phyloP scores from a whole-genome alignment of 2,888 invertebrate species.

The Lamproptera curius region DNA sequence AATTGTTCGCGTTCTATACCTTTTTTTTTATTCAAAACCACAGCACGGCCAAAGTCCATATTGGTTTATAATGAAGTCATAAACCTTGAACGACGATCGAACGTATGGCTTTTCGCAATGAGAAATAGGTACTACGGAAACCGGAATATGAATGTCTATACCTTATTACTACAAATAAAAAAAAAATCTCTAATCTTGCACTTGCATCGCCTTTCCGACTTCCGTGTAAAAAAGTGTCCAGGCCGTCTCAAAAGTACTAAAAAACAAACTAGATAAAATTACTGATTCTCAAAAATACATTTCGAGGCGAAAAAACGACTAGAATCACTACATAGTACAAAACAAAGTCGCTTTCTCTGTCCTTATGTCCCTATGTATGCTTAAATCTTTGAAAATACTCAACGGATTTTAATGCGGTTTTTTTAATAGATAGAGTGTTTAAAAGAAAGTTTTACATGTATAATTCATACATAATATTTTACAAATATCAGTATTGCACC shows the following conservation, averaged over 20 bases:
- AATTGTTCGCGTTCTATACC: background rate
- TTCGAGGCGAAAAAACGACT: no score
- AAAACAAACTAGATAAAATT: background rate
- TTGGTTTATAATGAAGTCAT: background rate
- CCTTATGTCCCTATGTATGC: no score
- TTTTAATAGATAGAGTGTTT: no score
- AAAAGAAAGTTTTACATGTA: no score
- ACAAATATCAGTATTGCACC: no score
- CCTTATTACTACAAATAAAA: slow-evolving; percentile 14
- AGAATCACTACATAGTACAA: no score
- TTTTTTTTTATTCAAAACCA: background rate
- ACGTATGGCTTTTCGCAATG: background rate
- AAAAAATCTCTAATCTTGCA: slow-evolving; percentile 10
- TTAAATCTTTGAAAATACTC: no score
- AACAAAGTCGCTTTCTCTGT: no score
- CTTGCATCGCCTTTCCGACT: slow-evolving; percentile 21
- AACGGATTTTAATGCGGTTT: no score
- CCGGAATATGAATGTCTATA: slow-evolving; percentile 5
- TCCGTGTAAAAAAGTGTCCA: slow-evolving; percentile 21
- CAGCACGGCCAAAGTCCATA: background rate
- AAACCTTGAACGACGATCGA: slow-evolving; percentile 2
- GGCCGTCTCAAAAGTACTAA: slow-evolving; percentile 31
- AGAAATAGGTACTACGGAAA: slow-evolving; percentile 1
- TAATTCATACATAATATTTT: no score
- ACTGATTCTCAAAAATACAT: no score